These are phyloP conservation scores for Liasis olivaceus DNA, from an alignment of 2,797 vertebrate species.

Conservation along the genomic window DNA sequence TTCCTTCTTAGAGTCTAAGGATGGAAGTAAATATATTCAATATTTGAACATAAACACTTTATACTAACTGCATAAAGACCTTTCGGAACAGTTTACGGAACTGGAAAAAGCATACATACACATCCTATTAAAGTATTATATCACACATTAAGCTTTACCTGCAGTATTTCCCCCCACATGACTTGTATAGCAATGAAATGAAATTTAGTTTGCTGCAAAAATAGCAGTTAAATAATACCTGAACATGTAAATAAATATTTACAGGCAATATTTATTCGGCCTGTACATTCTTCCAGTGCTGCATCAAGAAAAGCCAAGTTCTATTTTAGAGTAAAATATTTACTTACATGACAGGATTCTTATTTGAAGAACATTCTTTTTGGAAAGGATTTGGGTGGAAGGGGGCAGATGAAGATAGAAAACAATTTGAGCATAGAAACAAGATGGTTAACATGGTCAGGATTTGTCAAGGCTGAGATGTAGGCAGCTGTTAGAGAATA, in stretches of 20 bases:
- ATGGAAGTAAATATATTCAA: not conserved
- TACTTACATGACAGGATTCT: not conserved
- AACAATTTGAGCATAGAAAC: not conserved
- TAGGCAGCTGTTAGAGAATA: not conserved
- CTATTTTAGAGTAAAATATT: not conserved
- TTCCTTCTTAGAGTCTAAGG: not conserved
- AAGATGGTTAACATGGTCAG: not conserved
- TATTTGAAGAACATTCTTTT: conserved; percentile 1
- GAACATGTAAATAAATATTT: not conserved
- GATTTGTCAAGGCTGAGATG: not conserved
- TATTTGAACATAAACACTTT: not conserved
- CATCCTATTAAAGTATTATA: not conserved
- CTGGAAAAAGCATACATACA: not conserved
- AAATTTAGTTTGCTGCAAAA: not conserved
- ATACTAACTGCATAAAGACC: not conserved
- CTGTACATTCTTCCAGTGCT: not conserved
- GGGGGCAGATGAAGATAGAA: not conserved
- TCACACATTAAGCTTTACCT: not conserved
- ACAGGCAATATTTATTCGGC: not conserved
- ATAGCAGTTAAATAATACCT: not conserved
- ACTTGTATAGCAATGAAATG: not conserved
- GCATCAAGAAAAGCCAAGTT: not conserved
- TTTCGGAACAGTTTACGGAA: conserved; percentile 12
- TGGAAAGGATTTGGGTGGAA: not conserved
- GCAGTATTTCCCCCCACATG: not conserved